Base-by-base conservation (phyloP, 30 jellyfish, hydroid and myxozoan genomes). In the Mastigias papua region DNA sequence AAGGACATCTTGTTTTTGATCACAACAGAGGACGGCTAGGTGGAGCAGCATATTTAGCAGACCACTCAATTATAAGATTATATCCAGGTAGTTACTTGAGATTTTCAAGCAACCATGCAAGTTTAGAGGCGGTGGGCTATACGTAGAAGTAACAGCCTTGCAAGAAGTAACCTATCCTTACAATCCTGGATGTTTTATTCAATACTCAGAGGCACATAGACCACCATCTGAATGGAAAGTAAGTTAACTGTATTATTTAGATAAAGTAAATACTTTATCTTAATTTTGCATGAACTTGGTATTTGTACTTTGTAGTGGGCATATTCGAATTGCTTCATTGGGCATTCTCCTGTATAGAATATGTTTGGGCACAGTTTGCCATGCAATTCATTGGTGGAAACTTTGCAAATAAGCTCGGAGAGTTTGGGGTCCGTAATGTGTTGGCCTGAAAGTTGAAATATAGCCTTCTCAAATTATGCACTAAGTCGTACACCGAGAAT, bases 171-270 rank as follows among this genome's bases (percentile, higher is more conserved):
- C 83, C 57, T 87, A 87, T 66, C 96, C 96, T 1, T 87, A 75
- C 79, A 87, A 87, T 42, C 96, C 96, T 46, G 85, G 90, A n/a
- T 87, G 96, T 74, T 87, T 87, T 48, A 72, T 87, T 28, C 96
- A 87, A 73, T 87, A 75, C 32, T 57, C 82, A 49, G 83, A 63
- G 34, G 90, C 91, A 63, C 67, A 78, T 33, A 67, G 48, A 37
- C 78, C 87, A 77, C 96, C 96, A 65, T 87, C 96, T 0, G 32
- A 87, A 33, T 87, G 96, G 96, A 23, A 76, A 81, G 96, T 87
- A 65, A 31, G 1, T 21, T 51, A 42, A 11, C 27, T 54, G 27
- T 42, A 42, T 4, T 42, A 42, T 15, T 42, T 42, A 4, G 0
- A 8, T 42, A 15, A 42, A 42, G 13, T 4, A 42, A 42, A 15